Percentiles rank a stretch among this genome's conserved stretches.
These are phyloP conservation scores for Eumaeus atala DNA, from an alignment of 1,140 invertebrate genomes.

Conservation along the genomic window DNA sequence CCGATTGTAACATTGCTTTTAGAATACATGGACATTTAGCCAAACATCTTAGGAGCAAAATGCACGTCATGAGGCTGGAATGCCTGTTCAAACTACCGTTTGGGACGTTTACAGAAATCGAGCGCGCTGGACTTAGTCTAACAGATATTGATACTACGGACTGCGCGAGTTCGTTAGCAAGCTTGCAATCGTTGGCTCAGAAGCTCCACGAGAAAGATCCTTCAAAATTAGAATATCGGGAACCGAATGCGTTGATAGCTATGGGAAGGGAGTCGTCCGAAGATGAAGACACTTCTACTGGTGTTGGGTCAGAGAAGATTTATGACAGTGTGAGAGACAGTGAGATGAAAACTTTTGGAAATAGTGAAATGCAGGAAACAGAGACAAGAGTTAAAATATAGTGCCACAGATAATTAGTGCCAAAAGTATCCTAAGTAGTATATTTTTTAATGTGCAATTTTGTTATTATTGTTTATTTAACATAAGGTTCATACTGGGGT, in stretches of 20 bases:
- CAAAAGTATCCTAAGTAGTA: constrained; percentile 74
- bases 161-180: constrained; percentile 93
- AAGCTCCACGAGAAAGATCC: constrained; percentile 90
- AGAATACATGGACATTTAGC: constrained; percentile 96
- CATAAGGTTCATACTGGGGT: constrained; percentile 58
- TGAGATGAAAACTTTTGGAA: constrained; percentile 61
- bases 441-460: constrained; percentile 73
- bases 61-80: constrained; percentile 97
- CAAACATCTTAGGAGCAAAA: constrained; percentile 96
- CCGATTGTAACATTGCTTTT: constrained; percentile 96
- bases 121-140: constrained; percentile 90
- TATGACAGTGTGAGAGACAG: constrained; percentile 55
- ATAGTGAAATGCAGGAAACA: constrained; percentile 56
- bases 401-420: constrained; percentile 76
- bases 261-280: constrained; percentile 57
- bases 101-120: constrained; percentile 96
- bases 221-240: constrained; percentile 79
- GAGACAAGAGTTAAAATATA: constrained; percentile 69
- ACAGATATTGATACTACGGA: constrained; percentile 96
- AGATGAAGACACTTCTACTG: constrained; percentile 53
- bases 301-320: constrained; percentile 38
- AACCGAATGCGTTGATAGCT: constrained; percentile 46
- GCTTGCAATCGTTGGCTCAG: constrained; percentile 85
- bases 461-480: constrained; percentile 63
- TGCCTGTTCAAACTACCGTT: constrained; percentile 94